Evolutionary conservation across 2,797 vertebrate genomes (phyloP), one percentile per base, ranked within the genome.

Genomic region (Picus viridis): DNA sequence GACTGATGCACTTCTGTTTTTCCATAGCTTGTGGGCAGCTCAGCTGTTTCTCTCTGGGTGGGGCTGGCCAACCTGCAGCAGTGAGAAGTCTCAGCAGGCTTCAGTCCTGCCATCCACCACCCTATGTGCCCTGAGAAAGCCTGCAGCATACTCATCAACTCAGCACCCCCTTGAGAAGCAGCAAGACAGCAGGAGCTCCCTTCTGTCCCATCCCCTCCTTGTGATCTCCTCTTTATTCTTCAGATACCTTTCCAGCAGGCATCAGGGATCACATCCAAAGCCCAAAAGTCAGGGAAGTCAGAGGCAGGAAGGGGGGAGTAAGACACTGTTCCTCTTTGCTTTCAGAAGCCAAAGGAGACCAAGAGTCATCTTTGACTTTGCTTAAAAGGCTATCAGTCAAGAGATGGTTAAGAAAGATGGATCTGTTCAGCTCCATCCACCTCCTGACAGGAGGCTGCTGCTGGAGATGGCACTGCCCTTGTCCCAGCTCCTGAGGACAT

Each of bases 401-500:
- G 53, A 86, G 13, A 26, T 4, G 29, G 71, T 59, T 11, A 64
- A 1, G 2, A 29, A 72, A 16, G 72, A 27, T 4, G 12, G 54
- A 32, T 18, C 18, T 49, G 32, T 17, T 54, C 51, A 45, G 51
- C 16, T 64, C 45, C 68, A 34, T 72, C 64, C 22, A 41, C 24
- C 10, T n/a, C 54, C 30, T 3, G 1, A 54, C 1, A 17, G 16
- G 9, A 30, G n/a, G 65, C 10, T 59, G 77, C 65, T 80, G 62
- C 62, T 41, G 77, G 19, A 27, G 56, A 10, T 0, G 0, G 51
- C 0, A 3, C 32, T 69, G 77, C 32, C 67, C 51, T 47, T 1
- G 0, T 29, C 64, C 67, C 3, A 0, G 54, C 78, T 57, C 49
- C 36, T 0, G 2, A 49, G 54, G 36, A 9, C 24, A 7, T 0